Percentiles rank a stretch among this genome's conserved stretches.
Conservation (phyloP, 2,797 vertebrate genomes). For the Galaxias olidus region DNA sequence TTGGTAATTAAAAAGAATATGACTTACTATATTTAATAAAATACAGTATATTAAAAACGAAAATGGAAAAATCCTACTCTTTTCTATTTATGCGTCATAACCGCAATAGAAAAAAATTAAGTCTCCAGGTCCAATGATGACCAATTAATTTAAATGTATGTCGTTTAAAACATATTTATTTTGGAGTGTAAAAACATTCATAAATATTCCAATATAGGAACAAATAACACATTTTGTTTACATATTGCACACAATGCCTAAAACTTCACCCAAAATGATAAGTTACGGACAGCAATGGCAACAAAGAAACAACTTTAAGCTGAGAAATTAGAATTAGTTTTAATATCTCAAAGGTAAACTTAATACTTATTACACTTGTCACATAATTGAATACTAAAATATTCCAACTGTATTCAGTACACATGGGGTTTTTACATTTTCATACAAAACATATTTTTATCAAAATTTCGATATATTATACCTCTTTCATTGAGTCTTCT, state of each 20-base stretch:
- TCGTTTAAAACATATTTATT: background rate
- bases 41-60: constrained; percentile 76
- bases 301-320: constrained; percentile 22
- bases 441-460: constrained; percentile 39
- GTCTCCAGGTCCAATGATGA: no score
- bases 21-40: constrained; percentile 82
- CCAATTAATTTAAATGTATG: constrained; percentile 3
- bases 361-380: constrained; percentile 49
- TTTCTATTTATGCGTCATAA: constrained; percentile 26
- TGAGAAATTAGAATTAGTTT: constrained; percentile 57
- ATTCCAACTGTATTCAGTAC: constrained; percentile 23
- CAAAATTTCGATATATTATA: constrained; percentile 24
- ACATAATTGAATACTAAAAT: constrained; percentile 51
- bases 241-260: constrained; percentile 9
- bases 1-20: constrained; percentile 72
- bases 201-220: constrained; percentile 7
- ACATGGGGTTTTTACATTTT: constrained; percentile 24
- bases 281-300: background rate
- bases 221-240: constrained; percentile 7
- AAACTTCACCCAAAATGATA: background rate
- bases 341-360: constrained; percentile 64
- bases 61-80: constrained; percentile 38
- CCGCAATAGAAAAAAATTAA: no score
- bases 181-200: constrained; percentile 7
- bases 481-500: constrained; percentile 17